Percentiles rank a stretch among this genome's conserved stretches.
phyloP scores from a whole-genome alignment of 2,797 vertebrate species.

The Lithobates sylvaticus region DNA sequence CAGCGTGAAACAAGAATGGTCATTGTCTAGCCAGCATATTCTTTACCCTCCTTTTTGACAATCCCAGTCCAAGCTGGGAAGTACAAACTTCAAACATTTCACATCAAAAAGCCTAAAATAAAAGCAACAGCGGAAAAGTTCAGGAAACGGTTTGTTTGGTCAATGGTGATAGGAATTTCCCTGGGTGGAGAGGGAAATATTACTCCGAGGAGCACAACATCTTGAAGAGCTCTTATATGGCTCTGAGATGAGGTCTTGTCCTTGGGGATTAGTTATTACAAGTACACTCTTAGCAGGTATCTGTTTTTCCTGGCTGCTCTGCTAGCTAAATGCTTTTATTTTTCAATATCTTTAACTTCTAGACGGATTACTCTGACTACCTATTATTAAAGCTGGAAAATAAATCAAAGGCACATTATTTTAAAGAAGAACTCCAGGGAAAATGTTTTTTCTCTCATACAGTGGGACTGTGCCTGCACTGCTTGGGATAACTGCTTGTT shows the following conservation, averaged over 20 bases:
- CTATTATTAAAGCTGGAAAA: no score
- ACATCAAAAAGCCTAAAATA: conserved; percentile 57
- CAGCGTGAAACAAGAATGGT: background rate
- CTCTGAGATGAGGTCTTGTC: background rate
- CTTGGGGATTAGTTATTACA: background rate
- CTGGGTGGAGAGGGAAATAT: conserved; percentile 57
- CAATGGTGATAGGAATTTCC: conserved; percentile 51
- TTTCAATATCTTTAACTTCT: no score
- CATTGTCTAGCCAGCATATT: background rate
- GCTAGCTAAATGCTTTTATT: no score
- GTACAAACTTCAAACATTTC: conserved; percentile 52
- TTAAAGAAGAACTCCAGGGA: no score
- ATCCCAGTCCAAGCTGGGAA: background rate
- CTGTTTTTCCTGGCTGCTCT: no score
- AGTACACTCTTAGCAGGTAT: no score
- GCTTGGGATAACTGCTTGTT: no score
- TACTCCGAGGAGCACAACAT: conserved; percentile 19
- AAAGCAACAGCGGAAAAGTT: conserved; percentile 29
- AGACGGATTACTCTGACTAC: no score
- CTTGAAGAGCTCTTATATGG: background rate
- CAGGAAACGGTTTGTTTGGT: conserved; percentile 51
- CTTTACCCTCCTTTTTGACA: background rate
- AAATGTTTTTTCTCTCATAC: no score
- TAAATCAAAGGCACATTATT: no score
- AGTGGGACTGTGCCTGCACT: no score